Percentiles rank a stretch among this genome's conserved stretches.
Conservation (phyloP, 2,888 invertebrate genomes). For the Pilophorus perplexus region DNA sequence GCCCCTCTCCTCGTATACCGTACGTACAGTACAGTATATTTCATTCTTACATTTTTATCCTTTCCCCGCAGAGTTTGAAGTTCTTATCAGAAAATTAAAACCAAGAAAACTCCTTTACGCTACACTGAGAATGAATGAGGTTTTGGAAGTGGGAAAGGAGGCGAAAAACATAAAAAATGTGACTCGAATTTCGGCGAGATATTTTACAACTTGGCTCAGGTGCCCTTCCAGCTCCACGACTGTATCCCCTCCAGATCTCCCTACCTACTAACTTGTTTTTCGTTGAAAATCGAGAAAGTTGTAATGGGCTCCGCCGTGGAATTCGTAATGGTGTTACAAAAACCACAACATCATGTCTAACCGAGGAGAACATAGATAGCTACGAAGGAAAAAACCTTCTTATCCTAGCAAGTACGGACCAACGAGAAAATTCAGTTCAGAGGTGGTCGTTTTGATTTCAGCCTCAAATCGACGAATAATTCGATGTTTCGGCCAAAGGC, state of each 20-base stretch:
- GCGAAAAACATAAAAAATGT: conserved; percentile 7
- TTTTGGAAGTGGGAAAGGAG: neutral
- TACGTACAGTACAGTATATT: too few relatives aligned
- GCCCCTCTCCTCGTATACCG: too few relatives aligned
- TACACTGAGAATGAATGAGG: neutral
- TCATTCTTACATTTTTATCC: too few relatives aligned
- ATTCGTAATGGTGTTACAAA: neutral
- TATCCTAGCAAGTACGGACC: too few relatives aligned
- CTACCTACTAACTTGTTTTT: neutral
- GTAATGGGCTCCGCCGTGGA: neutral
- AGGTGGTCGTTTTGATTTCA: too few relatives aligned
- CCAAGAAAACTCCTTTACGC: neutral
- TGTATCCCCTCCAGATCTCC: neutral
- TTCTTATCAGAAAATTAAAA: conserved; percentile 15
- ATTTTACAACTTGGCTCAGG: conserved; percentile 6
- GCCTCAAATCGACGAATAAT: too few relatives aligned
- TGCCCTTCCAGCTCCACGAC: neutral
- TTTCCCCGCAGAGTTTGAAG: too few relatives aligned
- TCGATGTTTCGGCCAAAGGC: too few relatives aligned
- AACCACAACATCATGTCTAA: neutral
- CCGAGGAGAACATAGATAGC: too few relatives aligned
- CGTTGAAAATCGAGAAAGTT: neutral
- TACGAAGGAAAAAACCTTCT: too few relatives aligned
- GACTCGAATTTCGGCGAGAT: conserved; percentile 1
- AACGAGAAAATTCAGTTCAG: too few relatives aligned